Percentiles rank a stretch among this genome's conserved stretches.
phyloP scores from a whole-genome alignment of 2,113 vertebrate genomes.

The Elephantulus edwardii region DNA sequence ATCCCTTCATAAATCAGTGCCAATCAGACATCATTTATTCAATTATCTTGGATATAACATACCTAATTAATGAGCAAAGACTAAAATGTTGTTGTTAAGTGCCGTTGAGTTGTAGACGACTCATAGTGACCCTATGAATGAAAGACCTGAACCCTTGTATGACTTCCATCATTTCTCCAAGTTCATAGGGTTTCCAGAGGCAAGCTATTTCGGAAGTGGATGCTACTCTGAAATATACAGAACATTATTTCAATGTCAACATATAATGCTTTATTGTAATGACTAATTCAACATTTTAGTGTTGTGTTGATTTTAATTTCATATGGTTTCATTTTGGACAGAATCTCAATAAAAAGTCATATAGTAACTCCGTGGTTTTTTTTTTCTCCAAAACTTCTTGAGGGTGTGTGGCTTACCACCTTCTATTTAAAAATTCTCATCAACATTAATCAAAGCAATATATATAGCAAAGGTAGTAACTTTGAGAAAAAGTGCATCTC shows the following conservation, averaged over 20 bases:
- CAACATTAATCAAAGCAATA: neutral
- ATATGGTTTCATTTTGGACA: neutral
- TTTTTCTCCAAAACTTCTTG: neutral
- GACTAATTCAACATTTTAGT: neutral
- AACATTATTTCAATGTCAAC: neutral
- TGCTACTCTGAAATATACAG: neutral
- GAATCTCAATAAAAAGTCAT: neutral
- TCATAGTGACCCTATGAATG: too few relatives aligned
- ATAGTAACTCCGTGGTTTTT: neutral
- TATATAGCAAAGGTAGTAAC: neutral
- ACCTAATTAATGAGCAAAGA: neutral
- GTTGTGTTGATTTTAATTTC: neutral
- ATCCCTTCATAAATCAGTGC: conserved; percentile 12
- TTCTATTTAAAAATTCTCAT: neutral
- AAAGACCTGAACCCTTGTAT: too few relatives aligned
- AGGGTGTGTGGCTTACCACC: neutral
- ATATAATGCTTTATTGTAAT: neutral
- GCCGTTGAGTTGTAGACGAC: too few relatives aligned
- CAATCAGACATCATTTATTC: neutral
- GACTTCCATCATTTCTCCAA: too few relatives aligned
- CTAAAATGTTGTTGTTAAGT: too few relatives aligned
- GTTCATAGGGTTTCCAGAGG: too few relatives aligned
- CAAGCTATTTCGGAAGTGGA: too few relatives aligned
- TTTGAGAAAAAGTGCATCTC: neutral
- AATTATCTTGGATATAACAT: neutral